Conservation (phyloP, 2,888 invertebrate species). For the Cylloceria caligata region DNA sequence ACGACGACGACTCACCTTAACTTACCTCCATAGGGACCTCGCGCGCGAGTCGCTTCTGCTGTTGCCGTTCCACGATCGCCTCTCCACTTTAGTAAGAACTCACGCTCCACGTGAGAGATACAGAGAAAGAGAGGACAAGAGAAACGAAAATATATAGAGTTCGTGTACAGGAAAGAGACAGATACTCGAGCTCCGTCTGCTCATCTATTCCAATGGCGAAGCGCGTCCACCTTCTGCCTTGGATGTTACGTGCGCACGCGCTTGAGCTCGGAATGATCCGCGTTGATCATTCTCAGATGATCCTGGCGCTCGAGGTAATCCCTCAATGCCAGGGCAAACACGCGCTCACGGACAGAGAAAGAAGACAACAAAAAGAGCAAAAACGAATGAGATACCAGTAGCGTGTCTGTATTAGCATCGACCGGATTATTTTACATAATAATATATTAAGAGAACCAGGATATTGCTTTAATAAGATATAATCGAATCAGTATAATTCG, state of each 20-base stretch:
- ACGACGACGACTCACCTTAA: conserved; percentile 61
- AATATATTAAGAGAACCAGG: conserved; percentile 29
- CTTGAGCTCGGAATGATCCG: background rate
- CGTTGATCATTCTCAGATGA: conserved; percentile 43
- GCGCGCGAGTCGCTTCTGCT: conserved; percentile 41
- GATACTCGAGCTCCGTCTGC: background rate
- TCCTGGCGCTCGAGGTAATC: conserved; percentile 40
- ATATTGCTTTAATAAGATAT: conserved; percentile 43
- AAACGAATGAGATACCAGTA: conserved; percentile 55
- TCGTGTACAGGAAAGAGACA: background rate
- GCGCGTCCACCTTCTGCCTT: conserved; percentile 1
- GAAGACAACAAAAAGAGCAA: conserved; percentile 31
- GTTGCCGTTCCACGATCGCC: conserved; percentile 27
- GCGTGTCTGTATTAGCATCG: conserved; percentile 57
- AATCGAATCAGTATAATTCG: conserved; percentile 56
- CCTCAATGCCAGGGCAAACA: conserved; percentile 52
- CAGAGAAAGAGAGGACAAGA: background rate
- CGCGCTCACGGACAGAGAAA: conserved; percentile 34
- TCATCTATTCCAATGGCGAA: conserved; percentile 6
- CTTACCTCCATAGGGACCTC: conserved; percentile 64
- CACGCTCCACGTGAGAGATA: background rate
- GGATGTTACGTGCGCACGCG: conserved; percentile 14
- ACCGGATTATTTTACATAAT: conserved; percentile 38
- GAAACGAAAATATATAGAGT: background rate
- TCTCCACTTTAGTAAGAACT: conserved; percentile 24